Evolutionary conservation across 2,113 vertebrate species (phyloP).

Genomic region (Pangasianodon gigas): DNA sequence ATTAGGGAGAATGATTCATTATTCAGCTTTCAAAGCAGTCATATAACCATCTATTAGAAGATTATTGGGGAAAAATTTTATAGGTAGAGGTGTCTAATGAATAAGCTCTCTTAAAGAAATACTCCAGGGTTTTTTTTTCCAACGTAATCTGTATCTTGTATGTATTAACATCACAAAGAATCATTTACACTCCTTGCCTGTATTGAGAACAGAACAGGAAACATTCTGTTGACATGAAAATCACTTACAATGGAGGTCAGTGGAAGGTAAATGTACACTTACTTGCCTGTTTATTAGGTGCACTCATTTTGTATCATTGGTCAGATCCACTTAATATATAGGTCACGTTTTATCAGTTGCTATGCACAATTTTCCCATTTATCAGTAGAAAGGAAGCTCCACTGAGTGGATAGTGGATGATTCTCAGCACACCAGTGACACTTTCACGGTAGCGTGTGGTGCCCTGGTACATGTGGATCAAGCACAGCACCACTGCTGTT

Average conservation of each 20-base stretch:
- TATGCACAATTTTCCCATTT: not conserved
- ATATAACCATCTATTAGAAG: conserved; percentile 13
- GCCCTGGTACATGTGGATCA: not conserved
- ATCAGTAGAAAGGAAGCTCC: not conserved
- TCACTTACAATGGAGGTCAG: not conserved
- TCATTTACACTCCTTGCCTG: not conserved
- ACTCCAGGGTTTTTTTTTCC: not conserved
- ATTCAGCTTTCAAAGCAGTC: conserved; percentile 3
- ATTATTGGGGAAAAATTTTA: not conserved
- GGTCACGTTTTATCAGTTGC: not conserved
- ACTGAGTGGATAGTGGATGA: not conserved
- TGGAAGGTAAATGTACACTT: not conserved
- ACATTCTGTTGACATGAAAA: not conserved
- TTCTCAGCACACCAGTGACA: not conserved
- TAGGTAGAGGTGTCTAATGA: not conserved
- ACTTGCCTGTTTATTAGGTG: not conserved
- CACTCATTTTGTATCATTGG: not conserved
- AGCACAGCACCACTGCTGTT: not conserved
- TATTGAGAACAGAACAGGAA: not conserved
- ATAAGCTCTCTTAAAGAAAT: not conserved
- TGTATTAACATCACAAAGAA: not conserved
- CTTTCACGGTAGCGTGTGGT: not conserved
- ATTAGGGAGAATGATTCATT: not conserved
- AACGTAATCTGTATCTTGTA: not conserved
- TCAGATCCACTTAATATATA: not conserved